Evolutionary conservation across 2,888 invertebrate species (phyloP), one percentile per base, ranked within the genome.

Genomic region (Euplagia quadripunctaria): DNA sequence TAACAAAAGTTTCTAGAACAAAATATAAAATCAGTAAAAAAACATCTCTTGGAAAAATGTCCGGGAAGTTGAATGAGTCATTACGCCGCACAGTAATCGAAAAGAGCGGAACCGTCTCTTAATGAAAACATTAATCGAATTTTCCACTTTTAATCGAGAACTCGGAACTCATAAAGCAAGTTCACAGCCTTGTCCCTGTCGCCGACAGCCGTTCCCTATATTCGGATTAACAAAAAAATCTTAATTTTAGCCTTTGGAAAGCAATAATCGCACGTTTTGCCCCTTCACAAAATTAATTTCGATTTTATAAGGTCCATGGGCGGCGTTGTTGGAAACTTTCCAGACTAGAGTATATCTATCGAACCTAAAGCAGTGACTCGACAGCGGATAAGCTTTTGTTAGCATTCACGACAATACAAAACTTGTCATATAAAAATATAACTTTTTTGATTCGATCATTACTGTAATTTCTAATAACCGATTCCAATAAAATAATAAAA

Each of bases 141-240:
- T 92, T 89, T 80, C 82, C 84, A 82, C 87, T 84, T 86, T 87
- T 90, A 91, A 91, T 91, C 88, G 88, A 85, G 87, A 82, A 89
- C 90, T 92, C 90, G 86, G 89, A 90, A 90, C 86, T 91, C 92
- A 89, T 92, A 92, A 92, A 93, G 91, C 88, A 87, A 82, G 81
- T 83, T 80, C 81, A 76, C 67, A 80, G 75, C 79, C 76, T 80
- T 82, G 77, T 81, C 88, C 88, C 90, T 93, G 93, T 87, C 90
- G 80, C 80, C 84, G 89, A 87, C 93, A 92, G 90, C 85, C 89
- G 89, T 69, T 85, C 74, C 76, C 76, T 78, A 80, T 88, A 89
- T 85, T 87, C 77, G 79, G 81, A 82, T 80, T 80, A 74, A 80
- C 83, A 87, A 89, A 91, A 91, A 90, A 89, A 86, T 88, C 89